Conservation (phyloP, 1,140 invertebrate genomes). For the Nymphalis io region DNA sequence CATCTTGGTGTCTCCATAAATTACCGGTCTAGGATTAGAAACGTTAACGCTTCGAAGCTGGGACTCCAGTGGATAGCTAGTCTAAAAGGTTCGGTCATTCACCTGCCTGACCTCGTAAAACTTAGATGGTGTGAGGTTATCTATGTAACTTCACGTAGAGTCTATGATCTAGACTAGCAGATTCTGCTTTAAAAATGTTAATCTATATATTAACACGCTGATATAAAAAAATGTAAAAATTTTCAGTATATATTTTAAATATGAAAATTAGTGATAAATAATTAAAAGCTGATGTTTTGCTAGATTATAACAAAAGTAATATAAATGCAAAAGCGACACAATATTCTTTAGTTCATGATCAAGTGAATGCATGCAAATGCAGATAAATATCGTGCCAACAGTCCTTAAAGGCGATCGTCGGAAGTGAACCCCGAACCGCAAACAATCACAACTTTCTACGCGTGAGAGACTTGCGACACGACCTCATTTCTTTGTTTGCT, state of each 20-base stretch:
- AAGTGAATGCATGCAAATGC: neutral
- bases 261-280: too few species aligned
- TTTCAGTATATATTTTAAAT: too few species aligned
- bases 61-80: neutral
- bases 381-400: neutral
- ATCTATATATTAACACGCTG: too few species aligned
- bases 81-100: slow-evolving; percentile 23
- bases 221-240: too few species aligned
- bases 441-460: slow-evolving; percentile 37
- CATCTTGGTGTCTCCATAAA: neutral
- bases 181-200: neutral
- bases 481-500: slow-evolving; percentile 30
- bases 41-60: neutral
- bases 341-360: too few species aligned
- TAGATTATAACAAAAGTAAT: too few species aligned
- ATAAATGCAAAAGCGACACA: too few species aligned
- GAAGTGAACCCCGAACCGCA: slow-evolving; percentile 27
- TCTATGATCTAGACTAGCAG: neutral
- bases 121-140: slow-evolving; percentile 20
- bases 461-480: slow-evolving; percentile 29
- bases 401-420: slow-evolving; percentile 5
- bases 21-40: slow-evolving; percentile 7
- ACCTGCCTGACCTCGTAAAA: slow-evolving; percentile 27
- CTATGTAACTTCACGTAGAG: neutral
- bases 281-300: too few species aligned